These are phyloP conservation scores for Agrypnus murinus DNA, from an alignment of 2,888 invertebrate species.

Conservation along the genomic window DNA sequence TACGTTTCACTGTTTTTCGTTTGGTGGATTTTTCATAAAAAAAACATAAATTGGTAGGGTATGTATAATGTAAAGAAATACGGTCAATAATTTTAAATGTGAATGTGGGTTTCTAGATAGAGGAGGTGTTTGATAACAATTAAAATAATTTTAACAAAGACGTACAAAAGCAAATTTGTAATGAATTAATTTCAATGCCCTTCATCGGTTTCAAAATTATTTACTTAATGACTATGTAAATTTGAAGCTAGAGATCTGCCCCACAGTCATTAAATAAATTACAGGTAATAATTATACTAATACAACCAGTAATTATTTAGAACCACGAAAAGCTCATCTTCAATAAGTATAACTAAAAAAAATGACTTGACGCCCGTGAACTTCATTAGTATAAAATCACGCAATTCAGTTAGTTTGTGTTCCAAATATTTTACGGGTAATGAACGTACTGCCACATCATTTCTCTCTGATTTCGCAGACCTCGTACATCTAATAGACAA, in stretches of 20 bases:
- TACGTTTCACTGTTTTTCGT: too few relatives aligned
- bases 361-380: neutral
- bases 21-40: too few relatives aligned
- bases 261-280: neutral
- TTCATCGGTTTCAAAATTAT: neutral
- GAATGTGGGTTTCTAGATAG: too few relatives aligned
- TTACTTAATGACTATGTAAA: conserved; percentile 11
- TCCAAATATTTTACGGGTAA: conserved; percentile 32
- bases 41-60: too few relatives aligned
- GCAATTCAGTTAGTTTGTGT: conserved; percentile 37
- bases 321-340: too few relatives aligned
- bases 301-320: too few relatives aligned
- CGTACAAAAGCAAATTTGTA: conserved; percentile 1
- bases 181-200: conserved; percentile 17
- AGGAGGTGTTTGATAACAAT: neutral
- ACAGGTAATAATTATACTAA: neutral
- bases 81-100: too few relatives aligned
- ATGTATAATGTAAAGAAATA: too few relatives aligned
- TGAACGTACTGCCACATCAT: conserved; percentile 28
- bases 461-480: conserved; percentile 31
- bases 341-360: too few relatives aligned
- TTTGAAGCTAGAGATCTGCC: neutral
- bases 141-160: neutral
- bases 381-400: conserved; percentile 23
- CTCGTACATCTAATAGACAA: conserved; percentile 33